Conservation (phyloP, 2,797 vertebrate genomes). For the Urocyon cinereoargenteus region DNA sequence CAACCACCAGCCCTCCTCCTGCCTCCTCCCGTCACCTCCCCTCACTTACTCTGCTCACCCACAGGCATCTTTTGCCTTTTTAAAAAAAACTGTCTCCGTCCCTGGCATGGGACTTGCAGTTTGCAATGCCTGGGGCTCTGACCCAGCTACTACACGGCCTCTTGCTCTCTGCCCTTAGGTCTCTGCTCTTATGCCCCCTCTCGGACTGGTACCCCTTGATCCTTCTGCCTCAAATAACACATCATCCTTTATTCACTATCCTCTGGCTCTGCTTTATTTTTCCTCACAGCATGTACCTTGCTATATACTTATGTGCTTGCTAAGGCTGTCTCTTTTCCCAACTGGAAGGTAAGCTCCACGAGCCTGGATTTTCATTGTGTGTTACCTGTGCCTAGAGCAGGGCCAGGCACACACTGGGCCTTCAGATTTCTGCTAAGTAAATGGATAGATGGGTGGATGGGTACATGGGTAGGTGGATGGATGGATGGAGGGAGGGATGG, state of each 20-base stretch:
- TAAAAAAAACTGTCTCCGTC: too few species aligned
- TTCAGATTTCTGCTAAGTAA: background rate
- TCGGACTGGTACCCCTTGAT: background rate
- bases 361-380: background rate
- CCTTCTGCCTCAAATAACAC: background rate
- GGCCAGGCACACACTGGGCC: background rate
- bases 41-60: background rate
- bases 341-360: background rate
- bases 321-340: background rate
- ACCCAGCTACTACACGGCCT: rapidly evolving
- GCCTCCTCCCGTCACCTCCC: background rate
- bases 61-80: background rate
- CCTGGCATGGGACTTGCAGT: background rate
- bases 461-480: background rate
- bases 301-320: background rate
- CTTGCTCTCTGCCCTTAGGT: background rate
- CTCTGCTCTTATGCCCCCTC: background rate
- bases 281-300: background rate
- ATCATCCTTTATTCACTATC: background rate
- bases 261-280: background rate
- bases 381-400: background rate
- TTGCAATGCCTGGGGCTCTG: background rate
- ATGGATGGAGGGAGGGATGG: background rate
- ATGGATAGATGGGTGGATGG: background rate
- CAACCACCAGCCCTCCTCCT: background rate